Evolutionary conservation across 1,140 invertebrate genomes (phyloP).

Genomic region (Bombus turneri): DNA sequence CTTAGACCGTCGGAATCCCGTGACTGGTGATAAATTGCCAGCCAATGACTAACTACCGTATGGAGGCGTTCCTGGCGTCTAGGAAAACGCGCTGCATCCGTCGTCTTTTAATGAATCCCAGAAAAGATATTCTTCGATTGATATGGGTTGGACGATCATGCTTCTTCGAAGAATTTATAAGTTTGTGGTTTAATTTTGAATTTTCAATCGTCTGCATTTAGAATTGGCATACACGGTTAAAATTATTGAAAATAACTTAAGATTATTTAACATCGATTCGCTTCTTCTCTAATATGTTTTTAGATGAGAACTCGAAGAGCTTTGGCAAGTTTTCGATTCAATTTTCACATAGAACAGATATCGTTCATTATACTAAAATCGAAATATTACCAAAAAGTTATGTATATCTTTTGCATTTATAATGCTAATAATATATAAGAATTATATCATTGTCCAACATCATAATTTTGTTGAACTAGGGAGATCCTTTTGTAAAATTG

Average conservation of each 20-base stretch:
- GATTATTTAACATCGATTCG: background rate
- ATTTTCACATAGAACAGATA: too few relatives aligned
- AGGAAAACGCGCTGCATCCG: slow-evolving; percentile 61
- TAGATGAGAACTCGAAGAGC: too few relatives aligned
- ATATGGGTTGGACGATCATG: background rate
- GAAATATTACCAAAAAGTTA: too few relatives aligned
- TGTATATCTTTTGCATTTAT: too few relatives aligned
- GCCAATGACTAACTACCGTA: slow-evolving; percentile 80
- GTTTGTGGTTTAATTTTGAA: background rate
- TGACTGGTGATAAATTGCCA: slow-evolving; percentile 79
- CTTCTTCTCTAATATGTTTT: too few relatives aligned
- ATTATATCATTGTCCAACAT: too few relatives aligned
- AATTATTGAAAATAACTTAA: background rate
- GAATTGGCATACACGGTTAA: background rate
- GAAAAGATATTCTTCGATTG: slow-evolving; percentile 28
- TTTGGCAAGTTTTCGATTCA: too few relatives aligned
- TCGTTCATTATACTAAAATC: too few relatives aligned
- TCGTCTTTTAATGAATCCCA: slow-evolving; percentile 64
- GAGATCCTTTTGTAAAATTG: too few relatives aligned
- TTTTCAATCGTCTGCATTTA: background rate
- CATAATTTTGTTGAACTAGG: too few relatives aligned
- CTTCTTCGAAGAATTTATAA: background rate
- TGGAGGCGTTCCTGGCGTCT: slow-evolving; percentile 71
- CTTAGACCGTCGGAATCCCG: slow-evolving; percentile 74
- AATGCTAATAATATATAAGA: too few relatives aligned